phyloP scores from a whole-genome alignment of 2,113 vertebrate species.

The Baryphthengus martii region DNA sequence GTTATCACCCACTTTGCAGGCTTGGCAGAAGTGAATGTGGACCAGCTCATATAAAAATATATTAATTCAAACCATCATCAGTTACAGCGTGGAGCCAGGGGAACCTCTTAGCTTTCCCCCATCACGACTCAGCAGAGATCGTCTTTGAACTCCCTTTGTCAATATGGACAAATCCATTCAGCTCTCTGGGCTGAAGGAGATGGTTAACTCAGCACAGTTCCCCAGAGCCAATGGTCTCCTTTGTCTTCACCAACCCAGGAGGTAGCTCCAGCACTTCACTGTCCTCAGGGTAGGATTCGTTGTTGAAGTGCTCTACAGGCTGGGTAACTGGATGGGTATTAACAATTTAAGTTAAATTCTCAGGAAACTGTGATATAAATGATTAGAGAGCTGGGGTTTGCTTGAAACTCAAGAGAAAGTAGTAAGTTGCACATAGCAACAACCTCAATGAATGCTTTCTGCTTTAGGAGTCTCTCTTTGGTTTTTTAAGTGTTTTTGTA shows the following conservation, averaged over 20 bases:
- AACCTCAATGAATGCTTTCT: neutral
- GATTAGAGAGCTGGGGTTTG: neutral
- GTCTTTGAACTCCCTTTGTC: neutral
- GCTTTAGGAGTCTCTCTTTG: neutral
- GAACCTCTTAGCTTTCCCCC: neutral
- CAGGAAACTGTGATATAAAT: neutral
- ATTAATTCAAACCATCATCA: neutral
- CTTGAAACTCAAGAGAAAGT: neutral
- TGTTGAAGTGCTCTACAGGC: neutral
- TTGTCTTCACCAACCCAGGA: neutral
- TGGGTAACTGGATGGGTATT: neutral
- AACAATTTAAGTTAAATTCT: neutral
- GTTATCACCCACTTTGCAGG: neutral
- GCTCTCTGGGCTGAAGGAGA: neutral
- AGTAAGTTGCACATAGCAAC: neutral
- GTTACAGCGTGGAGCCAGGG: neutral
- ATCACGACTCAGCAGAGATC: neutral
- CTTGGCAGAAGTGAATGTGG: neutral
- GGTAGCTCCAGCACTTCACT: neutral
- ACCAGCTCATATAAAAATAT: neutral
- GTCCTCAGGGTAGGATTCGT: rapidly evolving
- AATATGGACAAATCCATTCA: neutral
- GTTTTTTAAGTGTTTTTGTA: neutral
- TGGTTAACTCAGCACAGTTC: rapidly evolving
- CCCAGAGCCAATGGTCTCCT: neutral